Evolutionary conservation across 2,888 invertebrate genomes (phyloP), one percentile per base, ranked within the genome.

Genomic region (Scaptomyza flava): DNA sequence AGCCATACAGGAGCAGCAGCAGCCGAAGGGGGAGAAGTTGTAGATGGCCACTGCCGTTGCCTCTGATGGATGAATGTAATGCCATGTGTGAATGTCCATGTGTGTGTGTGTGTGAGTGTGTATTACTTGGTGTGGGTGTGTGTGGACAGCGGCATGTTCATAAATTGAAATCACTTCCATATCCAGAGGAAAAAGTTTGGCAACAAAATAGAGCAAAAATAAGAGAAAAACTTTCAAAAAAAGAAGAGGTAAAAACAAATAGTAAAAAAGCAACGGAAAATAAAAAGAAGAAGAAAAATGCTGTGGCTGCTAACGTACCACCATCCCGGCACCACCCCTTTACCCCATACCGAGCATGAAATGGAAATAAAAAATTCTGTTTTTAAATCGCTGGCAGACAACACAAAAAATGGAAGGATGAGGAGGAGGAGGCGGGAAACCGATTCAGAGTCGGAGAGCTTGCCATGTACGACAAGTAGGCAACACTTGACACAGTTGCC

Each of bases 91-190:
- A 73, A 69, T 61, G 65, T 45, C 20, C 45, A 20, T 52, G 73
- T 52, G 58, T 33, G 46, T 41, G 48, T 45, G 34, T 59, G 53
- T 34, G 65, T 20, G n/a, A n/a, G 42, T 47, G 61, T 57, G 48
- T 9, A 33, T 46, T 27, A 30, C 33, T 52, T 36, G 43, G 66
- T 45, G 77, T 68, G 77, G 76, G 62, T 17, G 79, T 84, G 78
- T 83, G 79, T 81, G 84, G 80, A 83, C 81, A 86, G 80, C 70
- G 87, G 81, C 87, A 86, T 89, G 89, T 89, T 90, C 90, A 90
- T 90, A 90, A 90, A 90, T 90, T 90, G 90, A 90, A 90, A 90
- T 90, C 90, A 89, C 89, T 89, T 89, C 89, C 89, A 89, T 81
- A 87, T 82, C 85, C 90, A 83, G 79, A 65, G 75, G 41, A 76